Conservation (phyloP, 2,888 invertebrate species). For the Mythimna vitellina region DNA sequence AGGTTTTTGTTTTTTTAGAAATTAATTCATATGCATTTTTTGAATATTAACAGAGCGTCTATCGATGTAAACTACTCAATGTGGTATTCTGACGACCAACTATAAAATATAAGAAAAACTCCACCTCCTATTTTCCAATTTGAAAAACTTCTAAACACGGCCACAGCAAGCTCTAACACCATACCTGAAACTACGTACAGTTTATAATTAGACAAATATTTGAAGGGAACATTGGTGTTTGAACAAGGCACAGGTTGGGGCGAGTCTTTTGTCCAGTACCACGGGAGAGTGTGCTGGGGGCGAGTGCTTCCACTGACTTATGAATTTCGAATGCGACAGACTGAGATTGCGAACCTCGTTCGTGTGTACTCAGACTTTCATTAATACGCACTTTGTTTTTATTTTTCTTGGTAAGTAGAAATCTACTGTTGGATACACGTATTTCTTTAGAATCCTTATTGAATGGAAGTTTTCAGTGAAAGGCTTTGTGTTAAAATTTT, state of each 20-base stretch:
- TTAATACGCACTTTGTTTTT: conserved; percentile 56
- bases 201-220: conserved; percentile 83
- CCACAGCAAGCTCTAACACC: conserved; percentile 50
- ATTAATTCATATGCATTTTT: neutral
- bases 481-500: too few species aligned
- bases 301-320: conserved; percentile 71
- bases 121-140: neutral
- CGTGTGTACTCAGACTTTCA: conserved; percentile 60
- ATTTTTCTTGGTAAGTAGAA: conserved; percentile 22
- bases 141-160: conserved; percentile 47
- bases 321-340: conserved; percentile 81
- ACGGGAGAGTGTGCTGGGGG: conserved; percentile 56
- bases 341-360: conserved; percentile 69
- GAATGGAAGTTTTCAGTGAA: too few species aligned
- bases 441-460: neutral
- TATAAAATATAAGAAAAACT: neutral
- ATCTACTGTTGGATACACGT: neutral
- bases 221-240: conserved; percentile 81
- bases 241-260: conserved; percentile 70
- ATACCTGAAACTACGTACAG: conserved; percentile 67
- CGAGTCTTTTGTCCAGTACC: conserved; percentile 74
- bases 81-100: too few species aligned
- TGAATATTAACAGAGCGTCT: neutral
- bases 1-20: neutral
- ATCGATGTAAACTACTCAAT: neutral